These are phyloP conservation scores for Cairina moschata DNA, from an alignment of 2,113 vertebrate species.

Conservation along the genomic window DNA sequence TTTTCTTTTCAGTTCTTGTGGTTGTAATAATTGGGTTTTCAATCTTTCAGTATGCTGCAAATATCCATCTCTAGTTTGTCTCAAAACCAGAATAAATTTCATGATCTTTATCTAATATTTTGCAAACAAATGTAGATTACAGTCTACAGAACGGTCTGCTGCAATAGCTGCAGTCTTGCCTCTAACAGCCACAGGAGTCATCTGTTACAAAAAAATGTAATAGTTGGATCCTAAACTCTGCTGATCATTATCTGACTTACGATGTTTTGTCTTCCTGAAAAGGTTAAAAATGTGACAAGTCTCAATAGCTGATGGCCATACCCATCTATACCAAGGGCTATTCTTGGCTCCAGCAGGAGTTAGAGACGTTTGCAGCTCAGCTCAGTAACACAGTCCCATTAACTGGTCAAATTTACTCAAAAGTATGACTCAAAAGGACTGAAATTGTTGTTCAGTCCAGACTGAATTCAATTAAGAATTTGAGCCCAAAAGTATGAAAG, in stretches of 20 bases:
- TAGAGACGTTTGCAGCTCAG: neutral
- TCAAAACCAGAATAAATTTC: constrained; percentile 43
- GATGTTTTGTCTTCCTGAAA: constrained; percentile 48
- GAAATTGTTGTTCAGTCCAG: neutral
- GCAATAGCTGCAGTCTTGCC: constrained; percentile 6
- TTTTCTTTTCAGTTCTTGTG: constrained; percentile 38
- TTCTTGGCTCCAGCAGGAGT: constrained; percentile 13
- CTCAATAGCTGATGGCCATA: neutral
- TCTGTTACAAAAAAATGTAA: constrained; percentile 18
- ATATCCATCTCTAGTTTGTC: constrained; percentile 51
- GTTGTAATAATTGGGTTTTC: constrained; percentile 46
- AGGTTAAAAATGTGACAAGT: constrained; percentile 34
- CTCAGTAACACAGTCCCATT: neutral
- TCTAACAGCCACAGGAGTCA: constrained; percentile 19
- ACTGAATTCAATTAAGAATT: constrained; percentile 21
- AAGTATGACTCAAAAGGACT: constrained; percentile 6
- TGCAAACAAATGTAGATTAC: constrained; percentile 28
- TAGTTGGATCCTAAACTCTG: neutral
- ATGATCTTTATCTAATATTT: constrained; percentile 52
- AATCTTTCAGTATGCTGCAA: constrained; percentile 14
- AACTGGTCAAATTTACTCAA: constrained; percentile 6
- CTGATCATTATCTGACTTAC: neutral
- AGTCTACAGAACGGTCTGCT: constrained; percentile 55
- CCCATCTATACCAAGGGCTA: neutral
- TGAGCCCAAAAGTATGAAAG: neutral